Evolutionary conservation across 2,797 vertebrate species (phyloP).

Genomic region (Podarcis siculus): DNA sequence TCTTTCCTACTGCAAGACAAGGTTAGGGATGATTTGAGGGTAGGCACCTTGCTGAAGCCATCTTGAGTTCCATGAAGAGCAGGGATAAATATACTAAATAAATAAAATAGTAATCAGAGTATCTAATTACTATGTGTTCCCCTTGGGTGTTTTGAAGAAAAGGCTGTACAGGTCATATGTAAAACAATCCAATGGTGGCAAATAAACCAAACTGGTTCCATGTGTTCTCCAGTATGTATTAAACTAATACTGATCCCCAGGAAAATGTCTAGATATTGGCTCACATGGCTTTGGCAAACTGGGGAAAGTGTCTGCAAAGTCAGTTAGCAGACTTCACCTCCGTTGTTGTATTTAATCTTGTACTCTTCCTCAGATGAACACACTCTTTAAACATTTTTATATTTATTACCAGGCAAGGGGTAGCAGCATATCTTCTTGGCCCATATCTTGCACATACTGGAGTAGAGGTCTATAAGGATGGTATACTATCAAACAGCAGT

Average conservation of each 20-base stretch:
- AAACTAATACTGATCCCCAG: not conserved
- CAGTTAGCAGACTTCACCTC: not conserved
- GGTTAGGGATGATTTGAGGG: not conserved
- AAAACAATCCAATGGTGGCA: not conserved
- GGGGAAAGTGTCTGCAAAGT: conserved; percentile 31
- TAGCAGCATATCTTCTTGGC: conserved; percentile 98
- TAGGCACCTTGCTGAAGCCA: not conserved
- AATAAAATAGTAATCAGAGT: not conserved
- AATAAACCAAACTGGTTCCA: not conserved
- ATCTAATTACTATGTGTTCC: not conserved
- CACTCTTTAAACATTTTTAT: conserved; percentile 56
- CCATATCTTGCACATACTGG: conserved; percentile 99
- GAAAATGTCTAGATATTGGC: not conserved
- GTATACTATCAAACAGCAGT: conserved; percentile 99
- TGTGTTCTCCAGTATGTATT: not conserved
- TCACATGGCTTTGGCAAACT: not conserved
- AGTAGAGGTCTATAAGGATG: conserved; percentile 97
- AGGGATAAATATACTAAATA: not conserved
- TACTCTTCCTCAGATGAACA: conserved; percentile 49
- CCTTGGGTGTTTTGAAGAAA: not conserved
- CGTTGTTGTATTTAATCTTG: conserved; percentile 1
- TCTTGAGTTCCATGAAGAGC: not conserved
- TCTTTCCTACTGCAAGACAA: not conserved
- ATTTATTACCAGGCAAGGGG: conserved; percentile 93
- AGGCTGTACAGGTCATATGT: not conserved